Evolutionary conservation across 2,113 vertebrate species (phyloP).

Genomic region (Arothron firmamentum): DNA sequence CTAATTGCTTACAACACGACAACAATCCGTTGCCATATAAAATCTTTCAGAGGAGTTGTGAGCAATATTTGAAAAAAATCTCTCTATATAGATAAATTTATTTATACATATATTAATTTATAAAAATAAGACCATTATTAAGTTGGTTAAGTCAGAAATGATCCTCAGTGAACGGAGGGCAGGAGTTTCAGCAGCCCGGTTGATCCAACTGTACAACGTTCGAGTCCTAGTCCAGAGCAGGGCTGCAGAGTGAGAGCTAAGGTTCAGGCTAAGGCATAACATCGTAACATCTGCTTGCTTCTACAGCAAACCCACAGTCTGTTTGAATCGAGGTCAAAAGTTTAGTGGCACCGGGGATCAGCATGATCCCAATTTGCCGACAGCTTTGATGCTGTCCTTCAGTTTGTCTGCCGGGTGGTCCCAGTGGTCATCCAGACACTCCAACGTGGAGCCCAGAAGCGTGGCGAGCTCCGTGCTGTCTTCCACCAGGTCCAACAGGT

Average conservation of each 20-base stretch:
- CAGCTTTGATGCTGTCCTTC: constrained; percentile 60
- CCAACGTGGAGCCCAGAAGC: constrained; percentile 85
- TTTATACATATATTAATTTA: constrained; percentile 78
- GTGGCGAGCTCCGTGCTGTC: constrained; percentile 87
- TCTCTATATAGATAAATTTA: constrained; percentile 51
- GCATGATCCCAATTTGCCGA: constrained; percentile 54
- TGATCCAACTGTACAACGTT: constrained; percentile 58
- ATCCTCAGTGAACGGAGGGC: constrained; percentile 50
- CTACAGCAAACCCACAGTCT: constrained; percentile 48
- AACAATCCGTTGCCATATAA: constrained; percentile 62
- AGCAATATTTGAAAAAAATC: constrained; percentile 48
- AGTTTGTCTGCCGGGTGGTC: constrained; percentile 58
- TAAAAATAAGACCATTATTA: constrained; percentile 81
- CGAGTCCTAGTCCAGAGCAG: constrained; percentile 46
- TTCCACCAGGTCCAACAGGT: constrained; percentile 91
- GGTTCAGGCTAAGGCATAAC: constrained; percentile 56
- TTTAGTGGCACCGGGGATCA: constrained; percentile 44
- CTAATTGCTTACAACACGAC: constrained; percentile 30
- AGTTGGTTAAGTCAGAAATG: constrained; percentile 75
- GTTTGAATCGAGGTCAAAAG: constrained; percentile 26
- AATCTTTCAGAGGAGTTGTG: constrained; percentile 49
- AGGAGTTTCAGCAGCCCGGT: constrained; percentile 45
- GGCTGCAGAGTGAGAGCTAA: constrained; percentile 29
- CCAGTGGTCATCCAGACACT: constrained; percentile 80
- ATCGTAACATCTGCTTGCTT: constrained; percentile 36